Evolutionary conservation across 1,140 invertebrate species (phyloP).

Genomic region (Hylyphantes graminicola): DNA sequence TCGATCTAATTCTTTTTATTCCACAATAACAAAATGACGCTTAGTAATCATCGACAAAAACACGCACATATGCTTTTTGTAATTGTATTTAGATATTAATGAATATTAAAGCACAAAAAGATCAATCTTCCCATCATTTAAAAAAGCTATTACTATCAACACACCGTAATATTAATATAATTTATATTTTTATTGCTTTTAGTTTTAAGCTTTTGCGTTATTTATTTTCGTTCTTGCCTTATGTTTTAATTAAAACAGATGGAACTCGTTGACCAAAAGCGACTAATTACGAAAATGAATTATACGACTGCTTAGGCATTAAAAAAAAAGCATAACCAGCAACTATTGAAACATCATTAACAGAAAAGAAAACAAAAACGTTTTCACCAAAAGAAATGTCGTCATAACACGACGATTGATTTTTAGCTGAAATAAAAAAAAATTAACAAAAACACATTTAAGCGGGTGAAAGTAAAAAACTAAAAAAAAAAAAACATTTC

Average conservation of each 20-base stretch:
- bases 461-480: background rate
- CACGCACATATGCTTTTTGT: too few relatives aligned
- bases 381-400: constrained; percentile 37
- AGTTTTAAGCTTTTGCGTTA: background rate
- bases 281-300: constrained; percentile 51
- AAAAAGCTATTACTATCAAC: background rate
- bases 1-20: too few relatives aligned
- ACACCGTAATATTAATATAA: background rate
- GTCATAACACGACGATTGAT: constrained; percentile 55
- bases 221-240: background rate
- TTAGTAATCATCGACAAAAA: too few relatives aligned
- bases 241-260: constrained; percentile 33
- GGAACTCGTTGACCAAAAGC: constrained; percentile 8
- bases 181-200: background rate
- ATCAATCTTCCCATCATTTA: too few relatives aligned
- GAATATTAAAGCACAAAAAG: too few relatives aligned
- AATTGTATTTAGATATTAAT: too few relatives aligned
- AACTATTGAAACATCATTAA: constrained; percentile 28
- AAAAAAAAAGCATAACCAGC: constrained; percentile 8
- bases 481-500: constrained; percentile 28
- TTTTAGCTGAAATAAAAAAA: constrained; percentile 19
- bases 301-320: constrained; percentile 12
- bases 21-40: too few relatives aligned
- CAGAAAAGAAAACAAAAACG: constrained; percentile 2
- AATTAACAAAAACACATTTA: too few relatives aligned